phyloP scores from a whole-genome alignment of 2,113 vertebrate genomes.

The Eubucco bourcierii region DNA sequence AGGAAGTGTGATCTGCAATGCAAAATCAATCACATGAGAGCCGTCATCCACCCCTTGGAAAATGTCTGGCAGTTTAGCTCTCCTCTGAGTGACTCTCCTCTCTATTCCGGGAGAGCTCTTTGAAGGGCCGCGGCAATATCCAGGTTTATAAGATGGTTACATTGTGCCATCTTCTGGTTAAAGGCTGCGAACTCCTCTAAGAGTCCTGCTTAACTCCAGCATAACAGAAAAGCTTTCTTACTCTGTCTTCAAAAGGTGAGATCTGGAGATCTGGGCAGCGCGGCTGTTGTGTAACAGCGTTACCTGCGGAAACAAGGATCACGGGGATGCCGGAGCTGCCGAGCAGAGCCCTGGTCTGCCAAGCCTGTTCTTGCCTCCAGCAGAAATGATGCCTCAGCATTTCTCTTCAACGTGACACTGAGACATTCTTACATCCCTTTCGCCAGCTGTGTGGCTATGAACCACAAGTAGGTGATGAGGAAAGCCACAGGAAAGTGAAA shows the following conservation, averaged over 20 bases:
- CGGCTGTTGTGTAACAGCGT: not conserved
- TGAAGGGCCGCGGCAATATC: not conserved
- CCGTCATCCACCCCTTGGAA: not conserved
- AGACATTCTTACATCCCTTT: not conserved
- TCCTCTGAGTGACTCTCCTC: not conserved
- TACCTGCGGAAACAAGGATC: not conserved
- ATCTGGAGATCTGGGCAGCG: not conserved
- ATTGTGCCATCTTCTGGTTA: conserved; percentile 72
- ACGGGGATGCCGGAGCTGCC: accelerated
- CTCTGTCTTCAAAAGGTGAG: not conserved
- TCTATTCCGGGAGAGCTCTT: not conserved
- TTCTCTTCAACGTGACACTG: not conserved
- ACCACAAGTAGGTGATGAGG: not conserved
- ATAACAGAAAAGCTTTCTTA: not conserved
- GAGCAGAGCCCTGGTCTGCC: not conserved
- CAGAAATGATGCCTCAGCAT: not conserved
- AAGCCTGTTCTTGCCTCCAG: not conserved
- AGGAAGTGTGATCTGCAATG: not conserved
- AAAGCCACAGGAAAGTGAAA: not conserved
- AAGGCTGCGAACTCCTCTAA: not conserved
- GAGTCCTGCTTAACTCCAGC: not conserved
- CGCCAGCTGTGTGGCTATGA: not conserved
- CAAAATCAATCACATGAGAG: not conserved
- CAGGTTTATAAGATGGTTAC: conserved; percentile 33
- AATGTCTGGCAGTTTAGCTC: not conserved